Conservation (phyloP, 2,113 vertebrate species). For the Zosterops japonicus region DNA sequence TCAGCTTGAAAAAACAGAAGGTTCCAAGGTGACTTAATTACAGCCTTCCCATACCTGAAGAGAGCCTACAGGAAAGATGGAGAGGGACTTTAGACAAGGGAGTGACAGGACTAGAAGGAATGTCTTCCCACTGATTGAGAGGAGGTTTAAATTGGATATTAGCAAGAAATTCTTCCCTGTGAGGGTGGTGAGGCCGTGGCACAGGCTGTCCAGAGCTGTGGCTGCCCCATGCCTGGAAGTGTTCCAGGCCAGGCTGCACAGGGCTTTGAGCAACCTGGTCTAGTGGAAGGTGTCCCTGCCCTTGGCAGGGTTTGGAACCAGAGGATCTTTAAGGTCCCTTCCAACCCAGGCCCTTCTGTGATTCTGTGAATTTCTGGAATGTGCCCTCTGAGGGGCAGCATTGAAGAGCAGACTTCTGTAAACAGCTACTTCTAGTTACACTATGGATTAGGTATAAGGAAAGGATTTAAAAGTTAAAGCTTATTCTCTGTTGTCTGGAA, state of each 20-base stretch:
- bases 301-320: background rate
- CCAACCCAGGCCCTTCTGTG: background rate
- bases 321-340: background rate
- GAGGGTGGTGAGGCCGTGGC: background rate
- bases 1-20: background rate
- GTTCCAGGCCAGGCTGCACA: fast-evolving
- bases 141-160: background rate
- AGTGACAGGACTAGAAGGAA: background rate
- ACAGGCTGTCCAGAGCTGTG: background rate
- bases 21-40: background rate
- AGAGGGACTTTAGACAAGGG: background rate
- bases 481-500: background rate
- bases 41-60: background rate
- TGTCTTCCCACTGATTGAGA: background rate
- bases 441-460: background rate
- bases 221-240: background rate
- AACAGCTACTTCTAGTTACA: background rate
- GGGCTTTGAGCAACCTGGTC: background rate
- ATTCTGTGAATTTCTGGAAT: background rate
- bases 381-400: conserved; percentile 57
- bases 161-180: background rate
- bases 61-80: background rate
- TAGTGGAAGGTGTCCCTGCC: background rate
- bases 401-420: conserved; percentile 20
- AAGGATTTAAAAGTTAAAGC: background rate